Base-by-base conservation (phyloP, 2,797 vertebrate species). In the Acanthurus tractus region DNA sequence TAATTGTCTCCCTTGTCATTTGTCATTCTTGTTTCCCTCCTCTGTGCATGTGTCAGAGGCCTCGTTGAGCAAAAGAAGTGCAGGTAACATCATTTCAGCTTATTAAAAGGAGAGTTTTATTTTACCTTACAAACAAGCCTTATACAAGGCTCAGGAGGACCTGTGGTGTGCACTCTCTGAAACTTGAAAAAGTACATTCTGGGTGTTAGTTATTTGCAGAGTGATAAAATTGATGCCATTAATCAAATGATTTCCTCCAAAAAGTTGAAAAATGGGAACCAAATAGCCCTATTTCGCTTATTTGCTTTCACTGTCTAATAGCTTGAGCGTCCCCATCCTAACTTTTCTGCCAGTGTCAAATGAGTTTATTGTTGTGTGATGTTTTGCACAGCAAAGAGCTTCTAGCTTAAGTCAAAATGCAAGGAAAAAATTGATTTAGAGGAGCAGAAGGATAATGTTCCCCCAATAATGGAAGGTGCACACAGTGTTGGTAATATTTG, bases 231-330 rank as follows among this genome's bases (percentile, higher is more conserved):
- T 61, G 6, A 20, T 63, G 57, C 49, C 18, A 77, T 64, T 77
- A 50, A 72, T 74, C 3, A 62, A 76, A 77, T 44, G 4, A 59
- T 20, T 56, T 75, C 49, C 56, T 44, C 6, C 65, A 18, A n/a
- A 86, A 83, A 64, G 34, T 57, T 18, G 3, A 58, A 58, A 74
- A 74, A 45, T 38, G 22, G 34, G 38, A 74, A 45, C 58, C 55
- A 76, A 11, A 73, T 59, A 66, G 62, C 29, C 25, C 58, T 23
- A 45, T 73, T 85, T 79, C 56, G 13, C 29, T 23, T 49, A 70
- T 85, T 79, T 56, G 13, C 29, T 56, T 68, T 7, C 17, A 38
- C 12, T 62, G 38, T 70, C 14, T 84, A 81, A 82, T 62, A 59
- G 48, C 42, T 78, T 65, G 23, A 73, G 52, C 55, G 64, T 18